Base-by-base conservation (phyloP, 2,888 invertebrate genomes). In the Erebia ligea region DNA sequence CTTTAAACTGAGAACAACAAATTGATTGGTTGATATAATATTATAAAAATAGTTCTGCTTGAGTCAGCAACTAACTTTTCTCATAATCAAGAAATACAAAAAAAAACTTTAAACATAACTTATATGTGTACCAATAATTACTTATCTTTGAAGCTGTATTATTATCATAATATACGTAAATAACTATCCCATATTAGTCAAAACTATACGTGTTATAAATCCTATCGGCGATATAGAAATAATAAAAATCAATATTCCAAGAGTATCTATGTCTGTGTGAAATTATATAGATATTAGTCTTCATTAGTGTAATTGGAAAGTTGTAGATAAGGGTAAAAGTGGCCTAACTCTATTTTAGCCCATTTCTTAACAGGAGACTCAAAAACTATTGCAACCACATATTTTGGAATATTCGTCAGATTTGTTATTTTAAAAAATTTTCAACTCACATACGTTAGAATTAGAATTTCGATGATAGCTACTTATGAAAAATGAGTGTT, bases 141-240 rank as follows among this genome's bases (percentile, higher is more conserved):
- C 21, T 40, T 72, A 72, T 54, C 58, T 59, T 72, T 64, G 13
- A 64, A 69, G 70, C 68, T 59, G 13, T 58, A 42, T 11, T 42
- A 54, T 54, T 17, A 54, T 19, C 10, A 2, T 11, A 50, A 76
- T 75, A 76, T 77, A 77, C 77, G 77, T 77, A 77, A 72, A 40
- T n/a, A 19, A 19, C 19, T 66, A 63, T 66, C 69, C 69, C 69
- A 58, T 69, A 69, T 66, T 62, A 69, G 66, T 68, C 42, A 57
- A 71, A 71, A 45, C 63, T 71, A 56, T 76, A 71, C 68, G 73
- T 76, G 74, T 75, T 74, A 74, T 74, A 74, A 73, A 75, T 69
- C 61, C 57, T 73, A 70, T 70, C 61, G 57, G 52, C 52, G 59
- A 57, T 68, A 70, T 13, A 62, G 13, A 45, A 61, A 11, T 65